These are phyloP conservation scores for Brachyptera putata DNA, from an alignment of 2,888 invertebrate species.

Conservation along the genomic window DNA sequence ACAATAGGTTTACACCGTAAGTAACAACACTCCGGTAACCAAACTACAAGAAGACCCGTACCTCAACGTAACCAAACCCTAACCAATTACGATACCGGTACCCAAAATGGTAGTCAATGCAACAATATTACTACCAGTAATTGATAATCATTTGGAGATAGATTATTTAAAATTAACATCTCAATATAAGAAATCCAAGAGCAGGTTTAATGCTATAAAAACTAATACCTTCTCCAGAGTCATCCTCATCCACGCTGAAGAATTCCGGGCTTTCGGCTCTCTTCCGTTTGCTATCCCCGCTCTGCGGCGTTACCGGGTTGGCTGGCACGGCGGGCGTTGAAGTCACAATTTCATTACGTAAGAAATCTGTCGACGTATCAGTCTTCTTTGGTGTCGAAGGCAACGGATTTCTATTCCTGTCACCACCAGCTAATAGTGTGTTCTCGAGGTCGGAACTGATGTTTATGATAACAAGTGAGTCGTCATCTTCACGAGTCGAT, in stretches of 20 bases:
- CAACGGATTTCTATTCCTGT: background rate
- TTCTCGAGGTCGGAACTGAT: background rate
- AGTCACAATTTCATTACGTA: background rate
- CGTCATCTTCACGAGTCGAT: background rate
- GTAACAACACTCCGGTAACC: too few species aligned
- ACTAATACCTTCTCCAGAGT: constrained; percentile 3
- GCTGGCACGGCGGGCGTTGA: background rate
- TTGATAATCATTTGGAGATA: too few species aligned
- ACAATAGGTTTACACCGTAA: too few species aligned
- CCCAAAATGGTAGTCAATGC: too few species aligned
- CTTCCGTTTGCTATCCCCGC: background rate
- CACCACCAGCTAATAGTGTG: background rate
- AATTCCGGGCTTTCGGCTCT: background rate
- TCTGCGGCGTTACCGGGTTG: background rate
- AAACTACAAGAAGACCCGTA: too few species aligned
- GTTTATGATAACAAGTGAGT: background rate
- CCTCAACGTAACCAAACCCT: too few species aligned
- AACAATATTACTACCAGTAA: too few species aligned
- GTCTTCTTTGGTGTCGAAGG: background rate
- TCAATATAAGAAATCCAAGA: too few species aligned
- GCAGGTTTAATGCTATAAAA: too few species aligned
- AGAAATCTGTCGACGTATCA: background rate
- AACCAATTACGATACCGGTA: too few species aligned
- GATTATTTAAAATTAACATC: too few species aligned
- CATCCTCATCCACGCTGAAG: background rate